phyloP scores from a whole-genome alignment of 1,140 invertebrate species.

The Venustaconcha ellipsiformis region DNA sequence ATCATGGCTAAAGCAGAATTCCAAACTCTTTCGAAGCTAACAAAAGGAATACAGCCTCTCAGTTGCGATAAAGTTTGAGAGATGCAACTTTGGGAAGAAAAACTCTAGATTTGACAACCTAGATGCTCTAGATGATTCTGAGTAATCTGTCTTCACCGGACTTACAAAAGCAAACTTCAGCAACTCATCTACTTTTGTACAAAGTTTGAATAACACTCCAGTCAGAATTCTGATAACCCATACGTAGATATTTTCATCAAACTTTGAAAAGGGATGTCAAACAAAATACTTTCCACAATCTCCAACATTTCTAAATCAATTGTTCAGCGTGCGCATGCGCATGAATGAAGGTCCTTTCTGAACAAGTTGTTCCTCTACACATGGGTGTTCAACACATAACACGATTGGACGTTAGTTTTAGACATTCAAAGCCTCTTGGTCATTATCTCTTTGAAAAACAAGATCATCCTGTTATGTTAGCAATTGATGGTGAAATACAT shows the following conservation, averaged over 20 bases:
- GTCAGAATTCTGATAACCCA: background rate
- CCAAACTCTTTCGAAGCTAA: no score
- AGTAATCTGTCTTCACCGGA: no score
- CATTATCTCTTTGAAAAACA: constrained; percentile 2
- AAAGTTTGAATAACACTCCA: background rate
- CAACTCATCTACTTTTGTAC: no score
- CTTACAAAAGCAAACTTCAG: no score
- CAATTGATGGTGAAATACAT: constrained; percentile 5
- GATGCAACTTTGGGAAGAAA: no score
- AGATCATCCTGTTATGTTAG: background rate
- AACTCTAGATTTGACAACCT: no score
- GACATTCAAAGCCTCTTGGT: background rate
- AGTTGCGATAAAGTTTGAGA: no score
- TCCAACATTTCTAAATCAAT: constrained; percentile 4
- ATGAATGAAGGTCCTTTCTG: background rate
- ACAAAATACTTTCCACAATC: background rate
- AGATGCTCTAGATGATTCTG: no score
- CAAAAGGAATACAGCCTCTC: no score
- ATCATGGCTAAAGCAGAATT: no score
- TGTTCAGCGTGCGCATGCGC: background rate
- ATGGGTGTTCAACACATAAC: background rate
- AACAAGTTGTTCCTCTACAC: no score
- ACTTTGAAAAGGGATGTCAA: background rate
- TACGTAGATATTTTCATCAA: background rate
- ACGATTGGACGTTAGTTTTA: no score